Evolutionary conservation across 2,113 vertebrate genomes (phyloP).

Genomic region (Synodontis membranacea): DNA sequence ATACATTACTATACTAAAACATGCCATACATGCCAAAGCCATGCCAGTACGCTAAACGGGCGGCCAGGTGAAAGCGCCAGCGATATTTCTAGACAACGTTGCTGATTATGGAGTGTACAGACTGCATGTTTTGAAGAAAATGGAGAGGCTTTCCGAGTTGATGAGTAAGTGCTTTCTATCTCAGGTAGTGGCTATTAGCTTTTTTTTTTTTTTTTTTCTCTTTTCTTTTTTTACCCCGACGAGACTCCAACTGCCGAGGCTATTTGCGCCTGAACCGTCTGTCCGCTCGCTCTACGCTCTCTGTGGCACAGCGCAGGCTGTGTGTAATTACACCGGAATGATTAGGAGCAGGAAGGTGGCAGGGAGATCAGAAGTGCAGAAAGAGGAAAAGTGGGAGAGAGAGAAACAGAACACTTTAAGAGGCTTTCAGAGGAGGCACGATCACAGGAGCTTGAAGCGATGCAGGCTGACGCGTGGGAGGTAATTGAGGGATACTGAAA

Average conservation of each 20-base stretch:
- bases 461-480: constrained; percentile 28
- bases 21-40: neutral
- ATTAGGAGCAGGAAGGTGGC: constrained; percentile 23
- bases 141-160: constrained; percentile 5
- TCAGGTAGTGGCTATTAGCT: constrained; percentile 16
- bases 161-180: constrained; percentile 36
- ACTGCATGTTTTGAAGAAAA: neutral
- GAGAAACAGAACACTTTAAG: constrained; percentile 36
- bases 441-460: neutral
- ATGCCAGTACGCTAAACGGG: neutral
- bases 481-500: neutral
- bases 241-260: constrained; percentile 19
- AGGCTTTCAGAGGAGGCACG: constrained; percentile 34
- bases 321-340: constrained; percentile 36
- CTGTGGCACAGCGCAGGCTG: constrained; percentile 15
- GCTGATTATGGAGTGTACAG: neutral
- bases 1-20: neutral
- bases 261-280: constrained; percentile 1
- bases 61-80: neutral
- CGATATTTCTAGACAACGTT: neutral
- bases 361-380: constrained; percentile 18
- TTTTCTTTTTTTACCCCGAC: neutral
- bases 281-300: neutral
- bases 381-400: neutral
- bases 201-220: neutral